Evolutionary conservation across 2,888 invertebrate species (phyloP), one percentile per base, ranked within the genome.

Genomic region (Chloromyia formosa): DNA sequence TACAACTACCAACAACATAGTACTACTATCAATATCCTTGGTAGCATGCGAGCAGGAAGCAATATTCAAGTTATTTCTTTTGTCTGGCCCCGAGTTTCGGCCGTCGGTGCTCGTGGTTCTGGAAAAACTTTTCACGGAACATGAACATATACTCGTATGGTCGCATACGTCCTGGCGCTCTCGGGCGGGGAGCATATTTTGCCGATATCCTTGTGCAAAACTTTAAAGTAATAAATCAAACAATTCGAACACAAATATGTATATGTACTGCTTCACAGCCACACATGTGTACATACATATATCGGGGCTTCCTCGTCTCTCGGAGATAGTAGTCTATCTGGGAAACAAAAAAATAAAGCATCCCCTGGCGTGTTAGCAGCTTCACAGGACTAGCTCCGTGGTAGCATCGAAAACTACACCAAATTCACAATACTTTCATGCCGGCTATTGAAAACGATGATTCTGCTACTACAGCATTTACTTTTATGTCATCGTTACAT

Each of bases 181-280:
- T 42, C 60, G 16, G 49, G 12, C 12, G 53, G 69, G 68, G 61
- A 75, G 53, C 64, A 75, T 71, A 58, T 69, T 75, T 75, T 73
- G 56, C 68, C 14, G 23, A 40, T 40, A 1, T 40, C 40, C 23
- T 62, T 62, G n/a, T 40, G 61, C 69, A 68, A 75, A 75, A 62
- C 62, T 75, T 53, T 42, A 61, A 74, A 74, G 69, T 75, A 73
- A 74, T 75, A 75, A 75, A 75, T 75, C 75, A 75, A 61, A 53
- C 35, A 72, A n/a, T 49, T 35, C 27, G 7, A 35, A 35, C 27
- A 7, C 2, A 35, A 35, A 49, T 49, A 49, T 49, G 14, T 49
- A 49, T 10, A n/a, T 49, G 49, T 49, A n/a, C 49, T 49, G 10
- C n/a, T n/a, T n/a, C n/a, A n/a, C n/a, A n/a, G n/a, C n/a, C n/a